Base-by-base conservation (phyloP, 2,113 vertebrate species). In the Chunga burmeisteri region DNA sequence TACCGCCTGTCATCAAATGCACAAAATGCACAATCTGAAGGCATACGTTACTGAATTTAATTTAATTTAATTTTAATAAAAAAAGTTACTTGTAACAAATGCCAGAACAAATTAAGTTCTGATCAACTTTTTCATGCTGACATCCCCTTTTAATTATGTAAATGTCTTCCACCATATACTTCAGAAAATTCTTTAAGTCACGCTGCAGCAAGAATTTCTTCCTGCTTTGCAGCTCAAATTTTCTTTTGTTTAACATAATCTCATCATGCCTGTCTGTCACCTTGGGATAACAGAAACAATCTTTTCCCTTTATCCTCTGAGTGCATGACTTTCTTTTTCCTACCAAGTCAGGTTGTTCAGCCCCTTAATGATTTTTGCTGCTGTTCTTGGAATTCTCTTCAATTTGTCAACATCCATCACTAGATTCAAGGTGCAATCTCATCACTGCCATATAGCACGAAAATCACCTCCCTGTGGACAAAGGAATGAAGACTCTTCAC, bases 341-440 rank as follows among this genome's bases (percentile, higher is more conserved):
- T 93, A 91, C 74, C 52, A 90, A 71, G 63, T 84, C 78, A 77
- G 73, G 61, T 62, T 79, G 66, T 50, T 93, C 72, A 90, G n/a
- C 36, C 88, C 62, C 63, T 52, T 94, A 96, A 96, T 81, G 92
- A 94, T 96, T 96, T 97, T 94, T 86, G 86, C 93, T 96, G 93
- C 88, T 95, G 90, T 75, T 96, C 90, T 86, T 0, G 34, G 95
- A 96, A 96, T 95, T 95, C 88, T 89, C 91, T 86, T 93, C 92
- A 92, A 97, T 97, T 96, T 97, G 95, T 96, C 95, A 96, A 93
- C 85, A 91, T 96, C 83, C 83, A 85, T 96, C 94, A 96, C 74
- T 66, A 75, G 62, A 95, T 94, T 82, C 62, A 85, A 96, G 81
- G 77, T 88, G 63, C 65, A 71, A 68, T 88, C 72, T 81, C 91